Evolutionary conservation across 2,888 invertebrate genomes (phyloP).

Genomic region (Loripinus fragilis): DNA sequence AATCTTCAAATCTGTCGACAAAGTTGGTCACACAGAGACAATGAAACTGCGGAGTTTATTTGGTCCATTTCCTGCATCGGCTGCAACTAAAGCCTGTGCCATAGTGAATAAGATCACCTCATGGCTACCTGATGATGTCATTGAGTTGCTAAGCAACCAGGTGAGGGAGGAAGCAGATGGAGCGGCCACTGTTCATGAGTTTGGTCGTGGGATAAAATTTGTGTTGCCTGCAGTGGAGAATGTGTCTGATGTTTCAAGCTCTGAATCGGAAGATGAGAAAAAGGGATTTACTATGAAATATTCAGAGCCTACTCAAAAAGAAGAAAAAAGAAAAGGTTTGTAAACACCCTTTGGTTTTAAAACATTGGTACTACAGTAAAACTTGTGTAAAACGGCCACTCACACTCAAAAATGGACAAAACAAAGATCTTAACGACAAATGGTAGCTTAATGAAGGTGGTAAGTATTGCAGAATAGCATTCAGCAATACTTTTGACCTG

Average conservation of each 20-base stretch:
- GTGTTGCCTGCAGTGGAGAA: slow-evolving; percentile 17
- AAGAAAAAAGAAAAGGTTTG: slow-evolving; percentile 22
- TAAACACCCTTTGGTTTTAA: too few species aligned
- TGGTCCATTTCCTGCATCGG: slow-evolving; percentile 80
- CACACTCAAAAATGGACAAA: too few species aligned
- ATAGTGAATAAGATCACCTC: slow-evolving; percentile 70
- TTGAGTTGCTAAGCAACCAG: slow-evolving; percentile 58
- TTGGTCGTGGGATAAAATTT: slow-evolving; percentile 77
- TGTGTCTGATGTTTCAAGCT: slow-evolving; percentile 68
- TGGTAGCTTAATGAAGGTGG: too few species aligned
- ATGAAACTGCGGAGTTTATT: slow-evolving; percentile 75
- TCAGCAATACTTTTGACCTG: too few species aligned
- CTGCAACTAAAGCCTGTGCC: slow-evolving; percentile 77
- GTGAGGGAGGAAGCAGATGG: slow-evolving; percentile 72
- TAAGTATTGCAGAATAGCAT: too few species aligned
- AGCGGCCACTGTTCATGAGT: slow-evolving; percentile 70
- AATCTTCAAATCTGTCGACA: slow-evolving; percentile 72
- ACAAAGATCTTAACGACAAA: too few species aligned
- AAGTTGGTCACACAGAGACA: slow-evolving; percentile 74
- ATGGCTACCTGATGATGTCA: slow-evolving; percentile 75
- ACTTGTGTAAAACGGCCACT: too few species aligned
- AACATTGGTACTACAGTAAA: too few species aligned
- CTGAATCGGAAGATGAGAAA: slow-evolving; percentile 74
- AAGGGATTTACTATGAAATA: slow-evolving; percentile 65
- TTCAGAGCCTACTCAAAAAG: slow-evolving; percentile 53